Conservation (phyloP, 2,113 vertebrate species). For the Dasyurus viverrinus region DNA sequence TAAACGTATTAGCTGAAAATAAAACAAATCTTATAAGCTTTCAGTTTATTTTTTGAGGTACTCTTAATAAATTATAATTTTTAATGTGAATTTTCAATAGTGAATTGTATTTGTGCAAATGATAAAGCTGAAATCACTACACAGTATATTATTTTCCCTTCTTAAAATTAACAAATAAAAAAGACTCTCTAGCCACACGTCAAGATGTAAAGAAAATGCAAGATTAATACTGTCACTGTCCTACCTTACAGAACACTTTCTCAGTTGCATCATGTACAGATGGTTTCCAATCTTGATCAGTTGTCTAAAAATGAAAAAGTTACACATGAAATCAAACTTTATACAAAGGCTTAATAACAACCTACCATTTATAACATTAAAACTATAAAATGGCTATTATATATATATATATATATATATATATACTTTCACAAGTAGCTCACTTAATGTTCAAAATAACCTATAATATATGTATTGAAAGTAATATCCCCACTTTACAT, state of each 20-base stretch:
- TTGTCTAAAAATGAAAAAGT: conserved; percentile 86
- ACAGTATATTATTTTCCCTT: conserved; percentile 18
- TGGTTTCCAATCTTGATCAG: conserved; percentile 94
- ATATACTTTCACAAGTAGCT: background rate
- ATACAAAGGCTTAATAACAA: background rate
- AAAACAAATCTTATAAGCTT: conserved; percentile 42
- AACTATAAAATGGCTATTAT: background rate
- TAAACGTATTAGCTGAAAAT: conserved; percentile 91
- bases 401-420: background rate
- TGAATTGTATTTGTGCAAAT: conserved; percentile 10
- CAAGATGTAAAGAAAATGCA: conserved; percentile 10
- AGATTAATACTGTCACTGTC: conserved; percentile 25
- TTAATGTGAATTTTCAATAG: conserved; percentile 45
- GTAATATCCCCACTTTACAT: background rate
- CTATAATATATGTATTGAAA: background rate
- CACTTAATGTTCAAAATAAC: background rate
- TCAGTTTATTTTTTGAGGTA: conserved; percentile 32
- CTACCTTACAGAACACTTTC: conserved; percentile 96
- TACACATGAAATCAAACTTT: background rate
- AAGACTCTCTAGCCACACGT: background rate
- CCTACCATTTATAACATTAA: background rate
- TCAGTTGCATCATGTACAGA: conserved; percentile 94
- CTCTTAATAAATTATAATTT: conserved; percentile 42
- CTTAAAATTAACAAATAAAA: conserved; percentile 10
- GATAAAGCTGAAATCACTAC: conserved; percentile 12